phyloP scores from a whole-genome alignment of 2,113 vertebrate genomes.

The Pterophyllum scalare region DNA sequence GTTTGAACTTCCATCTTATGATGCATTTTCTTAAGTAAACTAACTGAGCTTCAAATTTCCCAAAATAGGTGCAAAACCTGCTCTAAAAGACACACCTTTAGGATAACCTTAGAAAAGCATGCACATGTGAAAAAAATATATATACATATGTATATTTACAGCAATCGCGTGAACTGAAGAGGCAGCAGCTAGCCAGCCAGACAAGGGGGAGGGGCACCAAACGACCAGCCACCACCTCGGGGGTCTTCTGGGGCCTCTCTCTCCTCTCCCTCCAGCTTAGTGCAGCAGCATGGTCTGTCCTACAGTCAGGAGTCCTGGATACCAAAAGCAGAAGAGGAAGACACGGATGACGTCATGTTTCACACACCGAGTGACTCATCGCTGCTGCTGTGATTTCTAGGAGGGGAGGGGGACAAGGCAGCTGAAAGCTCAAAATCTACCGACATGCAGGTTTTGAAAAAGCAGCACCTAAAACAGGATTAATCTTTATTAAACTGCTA shows the following conservation, averaged over 20 bases:
- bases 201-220: slow-evolving; percentile 53
- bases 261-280: slow-evolving; percentile 65
- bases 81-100: neutral
- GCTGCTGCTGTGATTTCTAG: slow-evolving; percentile 51
- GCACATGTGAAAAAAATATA: neutral
- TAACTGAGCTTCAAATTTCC: neutral
- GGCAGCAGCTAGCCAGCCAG: slow-evolving; percentile 48
- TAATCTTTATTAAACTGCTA: neutral
- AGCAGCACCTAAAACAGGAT: slow-evolving; percentile 1
- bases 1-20: neutral
- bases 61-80: neutral
- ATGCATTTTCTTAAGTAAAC: neutral
- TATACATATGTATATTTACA: slow-evolving; percentile 53
- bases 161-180: slow-evolving; percentile 52
- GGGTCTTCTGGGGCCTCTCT: slow-evolving; percentile 64
- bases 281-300: slow-evolving; percentile 75
- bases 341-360: slow-evolving; percentile 77
- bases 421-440: slow-evolving; percentile 38
- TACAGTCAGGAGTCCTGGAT: slow-evolving; percentile 71
- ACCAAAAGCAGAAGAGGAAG: slow-evolving; percentile 69
- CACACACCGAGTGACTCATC: slow-evolving; percentile 78
- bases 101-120: neutral
- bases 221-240: slow-evolving; percentile 59
- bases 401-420: slow-evolving; percentile 59
- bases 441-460: slow-evolving; percentile 17